phyloP scores from a whole-genome alignment of 2,113 vertebrate species.

The Leucoraja erinaceus region DNA sequence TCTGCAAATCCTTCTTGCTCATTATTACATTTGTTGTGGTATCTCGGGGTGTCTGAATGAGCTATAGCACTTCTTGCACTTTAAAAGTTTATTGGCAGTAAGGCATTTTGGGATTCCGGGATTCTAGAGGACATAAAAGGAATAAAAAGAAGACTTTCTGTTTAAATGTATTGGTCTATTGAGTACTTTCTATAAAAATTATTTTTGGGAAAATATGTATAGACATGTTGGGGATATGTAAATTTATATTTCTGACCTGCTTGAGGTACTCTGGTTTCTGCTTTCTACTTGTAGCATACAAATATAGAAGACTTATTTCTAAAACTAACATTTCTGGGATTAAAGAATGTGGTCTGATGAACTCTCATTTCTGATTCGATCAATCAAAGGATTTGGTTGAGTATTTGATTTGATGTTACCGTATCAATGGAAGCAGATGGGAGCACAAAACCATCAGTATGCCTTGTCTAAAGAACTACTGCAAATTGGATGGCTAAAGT shows the following conservation, averaged over 20 bases:
- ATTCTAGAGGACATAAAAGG: not conserved
- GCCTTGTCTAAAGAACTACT: not conserved
- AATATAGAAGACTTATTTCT: not conserved
- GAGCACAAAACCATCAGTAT: not conserved
- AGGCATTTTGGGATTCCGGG: not conserved
- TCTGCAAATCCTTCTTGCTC: too few species aligned
- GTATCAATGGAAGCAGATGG: not conserved
- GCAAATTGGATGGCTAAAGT: not conserved
- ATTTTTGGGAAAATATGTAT: not conserved
- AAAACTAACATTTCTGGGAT: not conserved
- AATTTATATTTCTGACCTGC: not conserved
- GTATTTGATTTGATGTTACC: not conserved
- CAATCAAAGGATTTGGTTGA: not conserved
- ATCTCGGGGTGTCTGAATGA: not conserved
- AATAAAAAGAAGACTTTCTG: not conserved
- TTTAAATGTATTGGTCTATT: not conserved
- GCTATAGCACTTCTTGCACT: not conserved
- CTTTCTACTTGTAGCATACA: not conserved
- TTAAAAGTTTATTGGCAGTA: not conserved
- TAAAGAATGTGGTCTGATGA: not conserved
- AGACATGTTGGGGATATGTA: not conserved
- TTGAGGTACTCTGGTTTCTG: not conserved
- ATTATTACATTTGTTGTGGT: not conserved
- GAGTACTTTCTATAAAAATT: not conserved
- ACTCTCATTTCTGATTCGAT: not conserved